Percentiles rank a stretch among this genome's conserved stretches.
Conservation (phyloP, 2,113 vertebrate genomes). For the Nematolebias whitei region DNA sequence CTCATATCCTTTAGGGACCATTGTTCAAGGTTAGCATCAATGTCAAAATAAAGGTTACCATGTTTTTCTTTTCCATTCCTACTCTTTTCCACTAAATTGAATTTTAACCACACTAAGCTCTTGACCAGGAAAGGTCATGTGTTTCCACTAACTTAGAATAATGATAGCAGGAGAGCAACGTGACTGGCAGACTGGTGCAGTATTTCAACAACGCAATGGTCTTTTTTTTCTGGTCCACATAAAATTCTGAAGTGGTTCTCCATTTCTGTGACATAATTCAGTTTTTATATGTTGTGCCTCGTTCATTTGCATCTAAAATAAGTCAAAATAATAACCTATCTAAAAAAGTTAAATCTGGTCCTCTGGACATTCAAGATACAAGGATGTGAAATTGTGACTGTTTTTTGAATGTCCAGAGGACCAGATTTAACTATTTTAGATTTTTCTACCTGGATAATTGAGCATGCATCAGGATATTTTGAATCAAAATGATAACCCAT, state of each 20-base stretch:
- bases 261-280: conserved; percentile 28
- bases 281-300: background rate
- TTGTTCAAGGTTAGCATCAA: conserved; percentile 75
- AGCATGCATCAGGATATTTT: too few species aligned
- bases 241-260: conserved; percentile 3
- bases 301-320: background rate
- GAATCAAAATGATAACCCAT: conserved; percentile 10
- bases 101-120: conserved; percentile 73
- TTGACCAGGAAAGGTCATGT: conserved; percentile 72
- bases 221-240: conserved; percentile 21
- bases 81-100: conserved; percentile 68
- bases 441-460: too few species aligned
- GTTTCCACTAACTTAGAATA: conserved; percentile 62
- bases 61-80: conserved; percentile 54
- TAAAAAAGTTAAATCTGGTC: too few species aligned
- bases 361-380: too few species aligned
- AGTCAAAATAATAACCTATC: conserved; percentile 6
- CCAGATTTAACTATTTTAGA: too few species aligned
- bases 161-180: conserved; percentile 57
- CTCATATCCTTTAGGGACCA: conserved; percentile 53
- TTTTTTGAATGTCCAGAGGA: too few species aligned
- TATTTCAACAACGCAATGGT: conserved; percentile 37
- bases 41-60: conserved; percentile 67
- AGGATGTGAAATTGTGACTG: too few species aligned
- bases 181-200: conserved; percentile 41